Percentiles rank a stretch among this genome's conserved stretches.
phyloP scores from a whole-genome alignment of 1,140 invertebrate genomes.

The Heliconius eleuchia region DNA sequence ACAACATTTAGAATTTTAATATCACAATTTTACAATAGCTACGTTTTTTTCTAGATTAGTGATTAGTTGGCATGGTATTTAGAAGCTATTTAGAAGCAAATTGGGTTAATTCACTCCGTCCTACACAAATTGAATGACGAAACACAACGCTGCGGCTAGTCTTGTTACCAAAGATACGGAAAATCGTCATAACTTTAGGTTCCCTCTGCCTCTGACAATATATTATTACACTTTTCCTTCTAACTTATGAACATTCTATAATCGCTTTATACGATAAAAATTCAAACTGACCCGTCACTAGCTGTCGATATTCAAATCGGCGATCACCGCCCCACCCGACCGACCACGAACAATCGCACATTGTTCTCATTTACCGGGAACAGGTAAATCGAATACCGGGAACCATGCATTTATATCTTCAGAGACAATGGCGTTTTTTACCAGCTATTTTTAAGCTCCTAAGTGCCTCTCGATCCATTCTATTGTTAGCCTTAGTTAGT shows the following conservation, averaged over 20 bases:
- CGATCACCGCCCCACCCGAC: slow-evolving; percentile 11
- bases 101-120: no score
- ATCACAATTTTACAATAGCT: no score
- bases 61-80: no score
- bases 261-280: slow-evolving; percentile 7
- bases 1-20: neutral
- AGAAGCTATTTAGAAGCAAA: no score
- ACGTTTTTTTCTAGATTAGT: no score
- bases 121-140: neutral
- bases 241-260: neutral
- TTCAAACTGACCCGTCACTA: neutral
- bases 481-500: slow-evolving; percentile 50
- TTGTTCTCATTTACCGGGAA: slow-evolving; percentile 67
- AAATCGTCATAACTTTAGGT: no score
- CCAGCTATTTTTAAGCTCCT: slow-evolving; percentile 51
- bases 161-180: no score
- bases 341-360: slow-evolving; percentile 55
- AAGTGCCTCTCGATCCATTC: slow-evolving; percentile 43
- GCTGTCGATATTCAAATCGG: slow-evolving; percentile 11
- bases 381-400: slow-evolving; percentile 59
- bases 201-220: no score
- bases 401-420: slow-evolving; percentile 60
- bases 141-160: no score
- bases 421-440: slow-evolving; percentile 63
- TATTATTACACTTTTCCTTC: neutral